phyloP scores from a whole-genome alignment of 2,888 invertebrate genomes.

The Ornithoptera priamus region DNA sequence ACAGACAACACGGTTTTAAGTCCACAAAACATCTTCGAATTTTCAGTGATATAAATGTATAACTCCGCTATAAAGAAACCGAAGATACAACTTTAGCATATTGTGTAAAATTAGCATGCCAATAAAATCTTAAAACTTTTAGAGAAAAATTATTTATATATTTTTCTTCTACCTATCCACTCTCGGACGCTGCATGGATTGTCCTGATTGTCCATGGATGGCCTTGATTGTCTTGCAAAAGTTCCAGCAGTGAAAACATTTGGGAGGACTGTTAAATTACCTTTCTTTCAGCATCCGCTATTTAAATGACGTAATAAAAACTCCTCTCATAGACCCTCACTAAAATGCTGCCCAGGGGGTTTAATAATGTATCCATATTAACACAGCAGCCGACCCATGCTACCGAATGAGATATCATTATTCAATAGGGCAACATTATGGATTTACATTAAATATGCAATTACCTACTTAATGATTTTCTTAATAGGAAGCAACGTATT shows the following conservation, averaged over 20 bases:
- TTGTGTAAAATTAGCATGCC: conserved; percentile 1
- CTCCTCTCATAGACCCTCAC: background rate
- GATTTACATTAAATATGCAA: background rate
- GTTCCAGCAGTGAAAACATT: too few species aligned
- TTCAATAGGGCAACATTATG: background rate
- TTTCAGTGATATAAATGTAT: background rate
- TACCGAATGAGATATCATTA: background rate
- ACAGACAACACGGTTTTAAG: background rate
- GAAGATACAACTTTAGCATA: background rate
- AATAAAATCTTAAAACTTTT: background rate
- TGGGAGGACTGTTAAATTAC: too few species aligned
- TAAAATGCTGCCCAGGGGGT: background rate
- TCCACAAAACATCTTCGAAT: background rate
- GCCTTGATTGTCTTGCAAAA: too few species aligned
- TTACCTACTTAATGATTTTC: conserved; percentile 1
- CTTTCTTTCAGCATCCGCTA: too few species aligned
- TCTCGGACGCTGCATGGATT: too few species aligned
- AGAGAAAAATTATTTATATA: too few species aligned
- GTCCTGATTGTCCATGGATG: too few species aligned
- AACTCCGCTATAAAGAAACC: background rate
- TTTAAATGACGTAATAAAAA: background rate
- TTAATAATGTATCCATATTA: background rate
- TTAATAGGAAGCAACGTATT: conserved; percentile 16
- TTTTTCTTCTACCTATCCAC: too few species aligned
- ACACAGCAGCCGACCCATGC: background rate